Evolutionary conservation across 1,140 invertebrate genomes (phyloP).

Genomic region (Dolichoris vasculosae): DNA sequence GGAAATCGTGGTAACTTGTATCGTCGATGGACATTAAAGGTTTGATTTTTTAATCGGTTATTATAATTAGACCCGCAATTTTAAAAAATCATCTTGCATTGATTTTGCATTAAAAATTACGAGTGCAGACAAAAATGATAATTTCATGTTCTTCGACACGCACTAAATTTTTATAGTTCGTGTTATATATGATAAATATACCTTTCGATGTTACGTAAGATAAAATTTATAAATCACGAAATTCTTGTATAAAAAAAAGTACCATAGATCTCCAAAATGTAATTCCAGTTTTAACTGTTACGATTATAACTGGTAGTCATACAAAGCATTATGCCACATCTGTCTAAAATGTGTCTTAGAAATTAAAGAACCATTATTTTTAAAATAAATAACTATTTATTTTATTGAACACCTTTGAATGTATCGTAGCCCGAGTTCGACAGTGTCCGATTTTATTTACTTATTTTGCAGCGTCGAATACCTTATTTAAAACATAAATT

Average conservation of each 20-base stretch:
- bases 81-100: constrained; percentile 33
- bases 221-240: constrained; percentile 20
- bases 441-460: too few species aligned
- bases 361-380: constrained; percentile 44
- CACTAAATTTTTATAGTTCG: constrained; percentile 47
- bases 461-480: too few species aligned
- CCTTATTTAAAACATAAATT: background rate
- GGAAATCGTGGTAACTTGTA: constrained; percentile 28
- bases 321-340: constrained; percentile 29
- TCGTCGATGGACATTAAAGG: background rate
- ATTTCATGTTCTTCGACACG: background rate
- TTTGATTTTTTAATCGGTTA: background rate
- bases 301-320: background rate
- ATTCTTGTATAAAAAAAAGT: constrained; percentile 28
- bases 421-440: too few species aligned
- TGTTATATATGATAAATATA: constrained; percentile 7
- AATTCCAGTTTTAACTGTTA: constrained; percentile 34
- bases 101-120: constrained; percentile 21
- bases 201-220: background rate
- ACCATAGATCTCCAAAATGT: constrained; percentile 8
- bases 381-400: background rate
- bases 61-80: constrained; percentile 18
- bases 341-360: constrained; percentile 36
- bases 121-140: constrained; percentile 21
- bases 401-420: too few species aligned